A percentile compares a stretch with the other conserved stretches of the same genome.
Conservation (phyloP, 2,113 vertebrate species). For the Chaetorhynchus papuensis region DNA sequence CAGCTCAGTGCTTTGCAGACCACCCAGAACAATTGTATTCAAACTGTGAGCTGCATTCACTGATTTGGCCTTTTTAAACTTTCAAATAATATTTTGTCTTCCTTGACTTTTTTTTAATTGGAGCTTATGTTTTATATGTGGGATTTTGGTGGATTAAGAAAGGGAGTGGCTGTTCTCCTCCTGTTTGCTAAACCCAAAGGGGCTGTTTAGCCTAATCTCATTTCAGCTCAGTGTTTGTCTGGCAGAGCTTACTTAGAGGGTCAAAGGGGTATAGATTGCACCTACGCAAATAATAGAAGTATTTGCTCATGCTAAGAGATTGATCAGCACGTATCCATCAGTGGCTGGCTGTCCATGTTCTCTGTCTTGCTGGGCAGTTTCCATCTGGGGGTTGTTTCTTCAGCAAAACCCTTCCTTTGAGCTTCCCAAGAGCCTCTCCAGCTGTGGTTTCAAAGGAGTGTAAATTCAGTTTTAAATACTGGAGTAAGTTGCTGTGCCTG, state of each 20-base stretch:
- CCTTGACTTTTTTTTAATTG: not conserved
- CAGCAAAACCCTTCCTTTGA: not conserved
- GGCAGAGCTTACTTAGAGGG: not conserved
- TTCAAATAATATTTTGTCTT: slow-evolving; percentile 3
- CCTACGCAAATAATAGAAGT: not conserved
- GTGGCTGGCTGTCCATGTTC: not conserved
- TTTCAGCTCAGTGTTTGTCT: slow-evolving; percentile 16
- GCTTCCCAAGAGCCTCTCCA: not conserved
- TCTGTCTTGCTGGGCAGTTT: not conserved
- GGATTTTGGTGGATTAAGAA: not conserved
- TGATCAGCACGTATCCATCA: not conserved
- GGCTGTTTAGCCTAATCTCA: not conserved
- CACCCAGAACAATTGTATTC: slow-evolving; percentile 25
- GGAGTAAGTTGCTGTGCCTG: not conserved
- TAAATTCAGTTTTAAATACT: not conserved
- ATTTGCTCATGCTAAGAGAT: not conserved
- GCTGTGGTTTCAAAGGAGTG: not conserved
- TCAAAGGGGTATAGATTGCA: not conserved
- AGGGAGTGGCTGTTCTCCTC: not conserved
- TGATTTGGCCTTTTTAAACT: not conserved
- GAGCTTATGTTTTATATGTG: not conserved
- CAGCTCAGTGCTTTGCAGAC: not conserved
- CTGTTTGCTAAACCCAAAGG: not conserved
- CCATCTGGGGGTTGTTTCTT: not conserved
- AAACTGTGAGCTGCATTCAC: not conserved